Percentiles rank a stretch among this genome's conserved stretches.
Conservation (phyloP, 1,140 invertebrate species). For the Rhizoglyphus robini region DNA sequence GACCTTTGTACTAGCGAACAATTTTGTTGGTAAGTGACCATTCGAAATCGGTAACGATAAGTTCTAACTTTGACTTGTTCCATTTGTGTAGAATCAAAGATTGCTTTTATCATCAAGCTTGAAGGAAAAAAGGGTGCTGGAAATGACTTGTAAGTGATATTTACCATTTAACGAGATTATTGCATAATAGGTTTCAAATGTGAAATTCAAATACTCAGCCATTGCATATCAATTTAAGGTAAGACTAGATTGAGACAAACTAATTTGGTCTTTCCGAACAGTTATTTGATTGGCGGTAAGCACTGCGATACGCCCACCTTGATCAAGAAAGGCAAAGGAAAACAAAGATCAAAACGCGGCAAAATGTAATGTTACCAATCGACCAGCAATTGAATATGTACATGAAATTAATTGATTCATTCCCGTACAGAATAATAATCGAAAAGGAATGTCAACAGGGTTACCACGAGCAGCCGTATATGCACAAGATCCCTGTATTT, state of each 20-base stretch:
- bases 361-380: slow-evolving; percentile 15
- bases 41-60: too few relatives aligned
- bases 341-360: neutral
- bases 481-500: slow-evolving; percentile 1
- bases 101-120: slow-evolving; percentile 2
- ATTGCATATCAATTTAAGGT: too few relatives aligned
- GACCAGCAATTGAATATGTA: too few relatives aligned
- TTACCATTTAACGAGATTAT: neutral
- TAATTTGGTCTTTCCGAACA: too few relatives aligned
- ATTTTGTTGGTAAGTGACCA: neutral
- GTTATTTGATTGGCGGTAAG: slow-evolving; percentile 6
- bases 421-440: neutral
- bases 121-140: slow-evolving; percentile 10
- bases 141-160: slow-evolving; percentile 14
- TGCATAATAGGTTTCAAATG: neutral
- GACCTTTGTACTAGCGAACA: too few relatives aligned
- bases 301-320: slow-evolving; percentile 2
- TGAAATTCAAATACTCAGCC: too few relatives aligned
- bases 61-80: neutral
- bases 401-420: too few relatives aligned
- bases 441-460: neutral
- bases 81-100: neutral
- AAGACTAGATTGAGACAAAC: too few relatives aligned
- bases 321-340: neutral
- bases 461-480: neutral